A percentile compares a stretch with the other conserved stretches of the same genome.
phyloP scores from a whole-genome alignment of 1,140 invertebrate species.

The Heliconius hewitsoni region DNA sequence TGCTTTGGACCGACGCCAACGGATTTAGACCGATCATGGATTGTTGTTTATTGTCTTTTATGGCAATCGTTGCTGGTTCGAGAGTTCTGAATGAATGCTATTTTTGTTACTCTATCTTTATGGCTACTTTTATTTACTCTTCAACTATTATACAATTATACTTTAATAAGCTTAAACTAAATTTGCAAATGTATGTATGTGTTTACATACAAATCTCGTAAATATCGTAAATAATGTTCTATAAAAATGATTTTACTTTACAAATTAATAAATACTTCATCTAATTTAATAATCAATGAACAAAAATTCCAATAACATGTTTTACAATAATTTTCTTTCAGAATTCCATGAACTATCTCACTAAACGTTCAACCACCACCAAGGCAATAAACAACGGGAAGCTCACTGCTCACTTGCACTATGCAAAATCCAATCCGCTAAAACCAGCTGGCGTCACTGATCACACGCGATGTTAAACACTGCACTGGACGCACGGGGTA shows the following conservation, averaged over 20 bases:
- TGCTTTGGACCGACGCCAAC: conserved; percentile 69
- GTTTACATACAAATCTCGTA: neutral
- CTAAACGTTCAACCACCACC: conserved; percentile 49
- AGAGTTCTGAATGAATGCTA: conserved; percentile 43
- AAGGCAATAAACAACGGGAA: conserved; percentile 64
- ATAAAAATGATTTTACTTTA: neutral
- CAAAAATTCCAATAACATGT: neutral
- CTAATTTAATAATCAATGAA: neutral
- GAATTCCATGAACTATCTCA: conserved; percentile 27
- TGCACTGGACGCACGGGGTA: conserved; percentile 58
- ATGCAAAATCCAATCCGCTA: conserved; percentile 61
- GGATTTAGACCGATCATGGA: conserved; percentile 69
- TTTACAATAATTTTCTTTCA: conserved; percentile 8
- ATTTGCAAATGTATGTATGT: neutral
- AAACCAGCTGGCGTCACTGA: conserved; percentile 58
- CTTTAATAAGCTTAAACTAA: neutral
- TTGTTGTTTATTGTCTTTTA: conserved; percentile 77
- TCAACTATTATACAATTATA: neutral
- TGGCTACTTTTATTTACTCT: conserved; percentile 12
- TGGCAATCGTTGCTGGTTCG: conserved; percentile 70
- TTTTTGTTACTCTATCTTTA: conserved; percentile 8
- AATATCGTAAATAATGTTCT: neutral
- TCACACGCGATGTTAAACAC: conserved; percentile 55
- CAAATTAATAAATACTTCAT: neutral
- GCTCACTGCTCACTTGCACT: conserved; percentile 65